phyloP scores from a whole-genome alignment of 2,888 invertebrate species.

The Hartigia nigra region DNA sequence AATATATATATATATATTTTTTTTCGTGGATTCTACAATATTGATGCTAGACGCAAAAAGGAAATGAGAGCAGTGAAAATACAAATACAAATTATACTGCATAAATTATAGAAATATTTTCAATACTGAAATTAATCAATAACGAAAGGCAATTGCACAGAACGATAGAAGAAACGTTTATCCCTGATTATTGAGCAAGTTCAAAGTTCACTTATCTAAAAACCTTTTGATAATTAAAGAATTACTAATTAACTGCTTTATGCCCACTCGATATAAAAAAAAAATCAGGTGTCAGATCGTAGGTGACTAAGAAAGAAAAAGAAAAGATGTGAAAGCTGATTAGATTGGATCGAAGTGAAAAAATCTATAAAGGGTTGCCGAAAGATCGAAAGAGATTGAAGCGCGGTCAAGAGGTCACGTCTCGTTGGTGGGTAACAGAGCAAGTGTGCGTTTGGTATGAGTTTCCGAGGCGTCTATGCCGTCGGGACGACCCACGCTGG shows the following conservation, averaged over 20 bases:
- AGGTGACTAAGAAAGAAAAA: background rate
- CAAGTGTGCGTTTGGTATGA: background rate
- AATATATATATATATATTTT: background rate
- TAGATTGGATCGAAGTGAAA: background rate
- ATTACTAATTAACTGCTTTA: too few relatives aligned
- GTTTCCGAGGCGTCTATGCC: background rate
- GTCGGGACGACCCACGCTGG: slow-evolving; percentile 59
- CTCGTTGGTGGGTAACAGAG: background rate
- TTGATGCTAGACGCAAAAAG: too few relatives aligned
- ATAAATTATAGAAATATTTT: too few relatives aligned
- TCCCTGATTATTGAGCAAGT: background rate
- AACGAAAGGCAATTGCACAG: background rate
- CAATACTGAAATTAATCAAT: too few relatives aligned
- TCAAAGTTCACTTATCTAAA: too few relatives aligned
- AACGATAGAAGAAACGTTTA: background rate
- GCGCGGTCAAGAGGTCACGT: slow-evolving; percentile 52
- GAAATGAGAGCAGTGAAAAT: too few relatives aligned
- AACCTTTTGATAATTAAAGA: too few relatives aligned
- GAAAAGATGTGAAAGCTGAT: background rate
- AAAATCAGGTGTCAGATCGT: background rate
- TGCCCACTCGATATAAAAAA: too few relatives aligned
- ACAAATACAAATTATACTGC: too few relatives aligned
- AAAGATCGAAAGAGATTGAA: slow-evolving; percentile 30
- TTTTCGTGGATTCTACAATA: too few relatives aligned
- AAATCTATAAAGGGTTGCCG: slow-evolving; percentile 12